Base-by-base conservation (phyloP, 2,888 invertebrate species). In the Cephus runcator region DNA sequence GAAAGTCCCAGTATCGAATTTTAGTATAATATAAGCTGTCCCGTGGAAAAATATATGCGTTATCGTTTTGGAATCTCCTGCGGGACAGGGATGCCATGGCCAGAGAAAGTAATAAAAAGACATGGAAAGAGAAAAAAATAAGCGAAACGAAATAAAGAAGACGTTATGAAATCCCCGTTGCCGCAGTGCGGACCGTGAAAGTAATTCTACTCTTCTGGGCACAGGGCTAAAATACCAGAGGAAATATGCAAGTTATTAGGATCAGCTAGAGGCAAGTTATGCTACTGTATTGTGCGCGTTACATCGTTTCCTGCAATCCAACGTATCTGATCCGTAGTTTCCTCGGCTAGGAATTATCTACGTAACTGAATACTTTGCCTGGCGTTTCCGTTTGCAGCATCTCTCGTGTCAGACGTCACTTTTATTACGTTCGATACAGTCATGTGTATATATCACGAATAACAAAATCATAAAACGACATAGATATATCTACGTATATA, bases 201-300 rank as follows among this genome's bases (percentile, higher is more conserved):
- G 71, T 71, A 71, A 71, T 71, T 71, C 71, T 71, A 11, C 30
- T 71, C 71, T 30, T 34, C 31, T 30, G 30, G 71, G 34, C 33
- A 15, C 15, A 12, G 12, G 71, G 71, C 31, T 12, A 71, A 34
- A 71, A 71, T 71, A 71, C 71, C 34, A 33, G 71, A 30, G 71
- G 34, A 71, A 71, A 71, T 71, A 71, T 71, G 71, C 71, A 34
- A 71, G 71, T 30, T 71, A 71, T 30, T 71, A 30, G 34, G 30
- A 34, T 23, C 56, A 56, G 9, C 56, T 23, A 23, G 56, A 56
- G 56, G 56, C 56, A 56, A 56, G 56, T 56, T 56, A 56, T 56
- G 56, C 56, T 15, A 23, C 23, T 23, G 56, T 56, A 56, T 56
- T 40, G 40, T 6, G 15, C 56, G 56, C 56, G 56, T 56, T 56